A percentile compares a stretch with the other conserved stretches of the same genome.
Evolutionary conservation across 2,113 vertebrate genomes (phyloP).

Genomic region (Leptosomus discolor): DNA sequence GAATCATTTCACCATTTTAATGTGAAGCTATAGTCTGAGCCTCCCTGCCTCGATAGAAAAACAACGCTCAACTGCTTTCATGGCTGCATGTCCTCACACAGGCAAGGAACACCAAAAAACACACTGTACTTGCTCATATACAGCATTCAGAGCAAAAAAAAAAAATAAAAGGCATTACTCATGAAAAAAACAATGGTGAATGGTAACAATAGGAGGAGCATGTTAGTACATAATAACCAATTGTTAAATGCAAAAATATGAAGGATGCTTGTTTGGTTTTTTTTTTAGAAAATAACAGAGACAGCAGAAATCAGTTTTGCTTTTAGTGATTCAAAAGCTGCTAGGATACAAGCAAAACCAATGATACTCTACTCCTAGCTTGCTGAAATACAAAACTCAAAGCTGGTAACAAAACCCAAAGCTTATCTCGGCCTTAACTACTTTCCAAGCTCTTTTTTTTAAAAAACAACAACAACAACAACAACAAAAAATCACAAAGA

Average conservation of each 20-base stretch:
- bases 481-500: background rate
- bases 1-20: background rate
- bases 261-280: background rate
- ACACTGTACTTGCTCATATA: background rate
- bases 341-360: background rate
- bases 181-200: background rate
- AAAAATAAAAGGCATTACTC: background rate
- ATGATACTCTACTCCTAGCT: background rate
- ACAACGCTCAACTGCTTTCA: background rate
- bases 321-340: background rate
- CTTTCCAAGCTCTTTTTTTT: background rate
- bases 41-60: accelerated
- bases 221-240: background rate
- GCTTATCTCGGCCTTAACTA: background rate
- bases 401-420: background rate
- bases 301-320: background rate
- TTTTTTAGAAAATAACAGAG: background rate
- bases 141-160: background rate
- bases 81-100: background rate
- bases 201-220: background rate
- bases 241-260: background rate
- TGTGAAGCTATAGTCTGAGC: background rate
- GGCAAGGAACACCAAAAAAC: background rate
- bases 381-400: background rate
- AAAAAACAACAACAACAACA: background rate